Evolutionary conservation across 1,140 invertebrate genomes (phyloP).

Genomic region (Rhyzopertha dominica): DNA sequence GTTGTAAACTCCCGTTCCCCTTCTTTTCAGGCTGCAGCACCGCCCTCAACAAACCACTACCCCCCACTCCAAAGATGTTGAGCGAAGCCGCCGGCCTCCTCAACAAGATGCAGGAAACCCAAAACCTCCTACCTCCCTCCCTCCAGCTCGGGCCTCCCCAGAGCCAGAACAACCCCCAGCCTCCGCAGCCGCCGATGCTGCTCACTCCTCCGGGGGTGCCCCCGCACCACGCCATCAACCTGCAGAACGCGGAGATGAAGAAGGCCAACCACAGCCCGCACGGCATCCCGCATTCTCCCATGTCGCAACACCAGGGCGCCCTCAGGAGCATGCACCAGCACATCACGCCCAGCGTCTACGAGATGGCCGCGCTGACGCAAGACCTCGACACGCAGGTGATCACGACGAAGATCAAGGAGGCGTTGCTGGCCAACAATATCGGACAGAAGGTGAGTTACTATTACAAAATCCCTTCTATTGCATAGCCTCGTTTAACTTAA

Average conservation of each 20-base stretch:
- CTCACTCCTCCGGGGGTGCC: slow-evolving; percentile 60
- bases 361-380: slow-evolving; percentile 93
- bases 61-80: slow-evolving; percentile 70
- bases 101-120: slow-evolving; percentile 64
- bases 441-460: slow-evolving; percentile 85
- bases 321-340: slow-evolving; percentile 71
- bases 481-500: too few species aligned
- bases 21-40: slow-evolving; percentile 59
- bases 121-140: slow-evolving; percentile 48
- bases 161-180: slow-evolving; percentile 29
- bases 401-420: slow-evolving; percentile 96
- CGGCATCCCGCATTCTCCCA: slow-evolving; percentile 51
- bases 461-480: too few species aligned
- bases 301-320: slow-evolving; percentile 57
- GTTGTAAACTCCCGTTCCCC: slow-evolving; percentile 13
- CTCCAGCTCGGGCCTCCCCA: slow-evolving; percentile 49
- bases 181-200: slow-evolving; percentile 55
- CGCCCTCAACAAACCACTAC: slow-evolving; percentile 67
- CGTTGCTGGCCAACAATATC: slow-evolving; percentile 92
- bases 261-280: slow-evolving; percentile 52
- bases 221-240: slow-evolving; percentile 57
- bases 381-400: slow-evolving; percentile 95
- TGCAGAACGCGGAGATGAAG: slow-evolving; percentile 52
- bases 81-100: slow-evolving; percentile 63
- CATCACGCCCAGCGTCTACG: slow-evolving; percentile 83